Conservation (phyloP, 1,140 invertebrate genomes). For the Rhopalosiphum maidis region DNA sequence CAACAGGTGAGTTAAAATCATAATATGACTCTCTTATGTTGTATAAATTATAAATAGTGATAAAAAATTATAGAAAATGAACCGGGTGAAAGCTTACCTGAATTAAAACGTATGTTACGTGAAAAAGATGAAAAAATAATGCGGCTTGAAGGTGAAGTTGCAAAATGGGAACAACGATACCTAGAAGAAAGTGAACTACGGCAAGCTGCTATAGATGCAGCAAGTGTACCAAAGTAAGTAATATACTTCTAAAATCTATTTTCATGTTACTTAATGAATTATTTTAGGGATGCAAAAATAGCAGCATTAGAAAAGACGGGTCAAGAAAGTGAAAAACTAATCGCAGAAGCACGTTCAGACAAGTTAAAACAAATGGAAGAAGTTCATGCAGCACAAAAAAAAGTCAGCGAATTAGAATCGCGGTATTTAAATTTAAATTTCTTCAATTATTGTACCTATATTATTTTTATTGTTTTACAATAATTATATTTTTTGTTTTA, state of each 20-base stretch:
- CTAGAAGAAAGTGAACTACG: slow-evolving; percentile 83
- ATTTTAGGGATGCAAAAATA: slow-evolving; percentile 80
- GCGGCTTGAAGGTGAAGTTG: slow-evolving; percentile 80
- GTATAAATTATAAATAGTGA: background rate
- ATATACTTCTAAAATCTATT: background rate
- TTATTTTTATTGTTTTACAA: background rate
- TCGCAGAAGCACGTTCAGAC: slow-evolving; percentile 83
- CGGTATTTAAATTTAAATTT: slow-evolving; percentile 65
- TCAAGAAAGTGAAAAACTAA: slow-evolving; percentile 84
- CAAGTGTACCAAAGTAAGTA: slow-evolving; percentile 80
- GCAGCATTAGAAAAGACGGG: slow-evolving; percentile 84
- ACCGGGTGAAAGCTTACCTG: slow-evolving; percentile 69
- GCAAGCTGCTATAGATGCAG: slow-evolving; percentile 84
- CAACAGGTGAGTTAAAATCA: slow-evolving; percentile 56
- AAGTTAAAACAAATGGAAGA: slow-evolving; percentile 88
- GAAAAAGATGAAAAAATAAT: slow-evolving; percentile 84
- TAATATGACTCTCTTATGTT: background rate
- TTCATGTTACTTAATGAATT: background rate
- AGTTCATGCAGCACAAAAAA: slow-evolving; percentile 82
- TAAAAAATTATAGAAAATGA: slow-evolving; percentile 51
- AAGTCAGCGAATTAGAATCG: slow-evolving; percentile 82
- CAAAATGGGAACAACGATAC: slow-evolving; percentile 88
- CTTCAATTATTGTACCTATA: background rate
- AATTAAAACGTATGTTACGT: slow-evolving; percentile 72
- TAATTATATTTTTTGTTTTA: background rate